Evolutionary conservation across 53 echinoderm and acorn worm species (phyloP), one percentile per base, ranked within the genome.

Genomic region (Echinarachnius parma): DNA sequence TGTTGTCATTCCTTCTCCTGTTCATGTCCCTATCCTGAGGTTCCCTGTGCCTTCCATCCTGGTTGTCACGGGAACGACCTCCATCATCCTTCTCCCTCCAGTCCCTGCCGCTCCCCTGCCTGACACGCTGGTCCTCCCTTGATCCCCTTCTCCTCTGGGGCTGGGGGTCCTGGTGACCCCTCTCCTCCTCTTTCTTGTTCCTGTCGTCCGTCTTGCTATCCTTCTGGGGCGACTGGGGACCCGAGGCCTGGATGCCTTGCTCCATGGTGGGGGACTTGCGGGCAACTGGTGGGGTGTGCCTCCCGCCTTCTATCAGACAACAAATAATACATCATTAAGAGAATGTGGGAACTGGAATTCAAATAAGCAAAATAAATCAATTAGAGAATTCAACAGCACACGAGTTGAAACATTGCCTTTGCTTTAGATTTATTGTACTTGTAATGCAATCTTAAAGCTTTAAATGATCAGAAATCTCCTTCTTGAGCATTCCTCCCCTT

Each of bases 261-360:
- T 95, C 95, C 95, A 95, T 95, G 28, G 95, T 95, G 0, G 95
- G 95, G 2, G 95, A 95, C 42, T 86, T 76, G 18, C 95, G 74
- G 0, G 70, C 59, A 46, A 71, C 64, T 53, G 86, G 83, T 27
- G 95, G 95, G 0, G 95, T 89, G 5, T 76, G 53, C 19, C 83
- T 66, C 20, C 80, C 85, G 64, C 52, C 53, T 22, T 32, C 36
- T 48, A 19, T 18, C 8, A 18, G 24, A 53, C 8, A 8, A 53
- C 54, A n/a, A 53, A 9, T 9, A 53, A 53, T 7, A 53, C n/a
- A n/a, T 45, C 16, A 11, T 11, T 16, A 45, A n/a, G n/a, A n/a
- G n/a, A n/a, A n/a, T n/a, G n/a, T n/a, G n/a, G n/a, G n/a, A n/a
- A n/a, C n/a, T n/a, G n/a, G n/a, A n/a, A n/a, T n/a, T n/a, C n/a